Conservation (phyloP, 2,113 vertebrate species). For the Symphodus melops region DNA sequence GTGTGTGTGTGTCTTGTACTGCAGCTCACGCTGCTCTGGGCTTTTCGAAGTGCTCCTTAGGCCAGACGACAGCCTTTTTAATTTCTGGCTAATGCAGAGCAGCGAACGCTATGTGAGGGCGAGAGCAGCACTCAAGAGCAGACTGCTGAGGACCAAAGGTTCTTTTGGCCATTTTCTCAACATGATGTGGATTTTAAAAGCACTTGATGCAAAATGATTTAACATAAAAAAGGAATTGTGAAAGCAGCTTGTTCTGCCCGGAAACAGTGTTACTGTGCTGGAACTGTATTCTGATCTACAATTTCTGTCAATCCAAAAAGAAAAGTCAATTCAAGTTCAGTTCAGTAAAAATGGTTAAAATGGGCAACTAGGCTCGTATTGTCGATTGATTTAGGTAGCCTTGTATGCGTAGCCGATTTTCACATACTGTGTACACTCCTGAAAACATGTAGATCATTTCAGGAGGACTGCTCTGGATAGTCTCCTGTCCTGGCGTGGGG, state of each 20-base stretch:
- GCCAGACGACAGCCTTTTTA: conserved; percentile 73
- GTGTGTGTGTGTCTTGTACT: conserved; percentile 64
- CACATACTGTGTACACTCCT: too few relatives aligned
- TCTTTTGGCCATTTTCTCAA: conserved; percentile 46
- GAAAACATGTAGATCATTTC: too few relatives aligned
- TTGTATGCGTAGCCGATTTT: too few relatives aligned
- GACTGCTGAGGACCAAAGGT: conserved; percentile 44
- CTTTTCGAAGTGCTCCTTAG: conserved; percentile 77
- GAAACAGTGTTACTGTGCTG: background rate
- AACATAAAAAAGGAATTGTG: conserved; percentile 30
- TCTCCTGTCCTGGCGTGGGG: too few relatives aligned
- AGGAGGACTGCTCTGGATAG: too few relatives aligned
- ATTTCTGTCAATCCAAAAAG: background rate
- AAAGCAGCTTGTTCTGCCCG: conserved; percentile 18
- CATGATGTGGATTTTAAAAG: conserved; percentile 62
- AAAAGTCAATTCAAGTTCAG: background rate
- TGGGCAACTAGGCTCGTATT: too few relatives aligned
- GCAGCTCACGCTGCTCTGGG: conserved; percentile 64
- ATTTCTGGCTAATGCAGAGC: conserved; percentile 64
- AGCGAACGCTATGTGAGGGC: conserved; percentile 52
- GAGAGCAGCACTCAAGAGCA: conserved; percentile 47
- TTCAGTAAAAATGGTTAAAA: too few relatives aligned
- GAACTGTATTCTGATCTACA: background rate
- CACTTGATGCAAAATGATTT: conserved; percentile 45
- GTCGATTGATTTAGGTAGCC: background rate